Evolutionary conservation across 2,797 vertebrate species (phyloP), one percentile per base, ranked within the genome.

Genomic region (Poliocrania exsul): DNA sequence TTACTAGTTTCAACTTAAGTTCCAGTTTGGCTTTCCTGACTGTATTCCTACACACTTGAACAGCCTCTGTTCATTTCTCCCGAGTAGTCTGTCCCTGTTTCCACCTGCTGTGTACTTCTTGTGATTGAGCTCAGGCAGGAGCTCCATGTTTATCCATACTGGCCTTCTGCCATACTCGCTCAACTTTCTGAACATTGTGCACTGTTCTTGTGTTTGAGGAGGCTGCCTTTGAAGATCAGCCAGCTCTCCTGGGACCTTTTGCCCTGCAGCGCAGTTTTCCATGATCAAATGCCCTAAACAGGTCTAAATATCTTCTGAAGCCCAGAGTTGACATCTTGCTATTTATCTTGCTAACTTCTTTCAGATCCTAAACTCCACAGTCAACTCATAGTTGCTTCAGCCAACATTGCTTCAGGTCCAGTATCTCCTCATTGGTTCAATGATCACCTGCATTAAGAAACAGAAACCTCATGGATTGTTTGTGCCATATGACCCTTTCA

Each of bases 171-270:
- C 93, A 90, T 10, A 37, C 70, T 88, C 79, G 51, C 91, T 93
- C 83, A 86, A 85, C 81, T 90, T 85, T 91, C 92, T 85, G 95
- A 92, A 93, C 93, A 86, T 51, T 82, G 54, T 62, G 91, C 14
- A 0, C 95, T 86, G 84, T 91, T 94, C 81, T 64, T 66, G 51
- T 88, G 73, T 44, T 88, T 81, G 70, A 92, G 93, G 66, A 96
- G 88, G 73, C 81, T 92, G 95, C 57, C 91, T 93, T 86, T 96
- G 95, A 96, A 86, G 93, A 95, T 60, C 86, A 88, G 92, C 93
- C 93, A 96, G 93, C 35, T 90, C 81, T 94, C 93, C 84, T 82
- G 84, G 64, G 84, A 86, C 92, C 92, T 92, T 92, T 90, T 93
- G 91, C 93, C 93, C 92, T 94, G 90, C 47, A 84, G 83, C 81